Percentiles rank a stretch among this genome's conserved stretches.
Conservation (phyloP, 2,113 vertebrate genomes). For the Tachuris rubrigastra region DNA sequence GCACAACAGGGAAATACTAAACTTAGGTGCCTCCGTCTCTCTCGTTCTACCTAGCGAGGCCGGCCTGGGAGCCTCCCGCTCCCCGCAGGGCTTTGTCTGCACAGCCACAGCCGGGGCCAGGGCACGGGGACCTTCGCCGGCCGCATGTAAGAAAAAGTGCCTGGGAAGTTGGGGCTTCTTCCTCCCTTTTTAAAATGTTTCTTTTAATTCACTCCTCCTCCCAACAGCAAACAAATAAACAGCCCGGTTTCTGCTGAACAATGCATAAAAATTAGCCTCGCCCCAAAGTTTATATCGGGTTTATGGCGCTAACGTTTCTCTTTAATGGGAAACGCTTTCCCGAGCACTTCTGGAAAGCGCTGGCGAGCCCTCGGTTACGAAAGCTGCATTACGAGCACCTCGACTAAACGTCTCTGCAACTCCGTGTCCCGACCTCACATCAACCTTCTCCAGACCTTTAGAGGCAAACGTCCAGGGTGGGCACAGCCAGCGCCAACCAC, state of each 20-base stretch:
- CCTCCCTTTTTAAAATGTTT: no score
- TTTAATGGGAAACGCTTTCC: neutral
- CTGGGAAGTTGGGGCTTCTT: neutral
- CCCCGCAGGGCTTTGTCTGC: constrained; percentile 41
- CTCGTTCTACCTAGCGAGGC: neutral
- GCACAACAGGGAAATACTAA: constrained; percentile 14
- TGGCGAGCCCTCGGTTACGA: neutral
- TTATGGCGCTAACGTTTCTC: neutral
- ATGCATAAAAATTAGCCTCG: constrained; percentile 20
- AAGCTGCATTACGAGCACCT: neutral
- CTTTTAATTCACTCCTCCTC: neutral
- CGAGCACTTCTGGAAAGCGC: constrained; percentile 8
- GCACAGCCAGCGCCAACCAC: neutral
- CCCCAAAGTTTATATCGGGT: neutral
- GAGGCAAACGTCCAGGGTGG: neutral
- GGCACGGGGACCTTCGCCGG: neutral
- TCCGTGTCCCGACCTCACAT: neutral
- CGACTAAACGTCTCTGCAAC: neutral
- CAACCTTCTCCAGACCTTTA: neutral
- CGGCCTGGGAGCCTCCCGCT: neutral
- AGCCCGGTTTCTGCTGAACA: neutral
- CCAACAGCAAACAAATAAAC: neutral
- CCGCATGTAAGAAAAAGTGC: neutral
- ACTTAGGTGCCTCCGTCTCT: constrained; percentile 1
- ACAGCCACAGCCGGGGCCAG: neutral